Conservation (phyloP, 2,797 vertebrate genomes). For the Leucoraja ocellata region DNA sequence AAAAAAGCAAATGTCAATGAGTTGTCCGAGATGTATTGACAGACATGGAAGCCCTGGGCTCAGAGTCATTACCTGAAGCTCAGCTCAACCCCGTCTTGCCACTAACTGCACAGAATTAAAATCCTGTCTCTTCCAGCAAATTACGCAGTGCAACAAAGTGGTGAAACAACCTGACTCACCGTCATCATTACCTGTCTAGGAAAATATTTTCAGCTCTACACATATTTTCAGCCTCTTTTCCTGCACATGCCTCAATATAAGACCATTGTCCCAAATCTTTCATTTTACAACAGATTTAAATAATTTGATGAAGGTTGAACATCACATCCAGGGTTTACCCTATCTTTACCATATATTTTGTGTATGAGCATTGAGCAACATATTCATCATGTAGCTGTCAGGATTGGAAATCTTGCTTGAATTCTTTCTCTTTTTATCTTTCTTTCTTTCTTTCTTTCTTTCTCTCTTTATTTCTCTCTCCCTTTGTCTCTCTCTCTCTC, state of each 20-base stretch:
- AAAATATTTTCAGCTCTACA: too few relatives aligned
- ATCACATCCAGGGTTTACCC: not conserved
- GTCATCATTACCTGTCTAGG: not conserved
- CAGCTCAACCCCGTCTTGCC: not conserved
- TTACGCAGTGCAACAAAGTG: not conserved
- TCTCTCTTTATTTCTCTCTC: too few relatives aligned
- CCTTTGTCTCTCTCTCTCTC: too few relatives aligned
- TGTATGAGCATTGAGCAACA: not conserved
- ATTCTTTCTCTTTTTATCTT: not conserved
- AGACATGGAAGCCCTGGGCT: not conserved
- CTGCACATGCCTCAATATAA: not conserved
- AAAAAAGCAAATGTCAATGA: not conserved
- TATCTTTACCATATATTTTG: not conserved
- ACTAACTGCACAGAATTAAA: not conserved
- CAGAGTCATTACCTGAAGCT: not conserved
- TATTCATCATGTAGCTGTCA: not conserved
- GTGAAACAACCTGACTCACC: not conserved
- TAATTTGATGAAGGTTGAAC: not conserved
- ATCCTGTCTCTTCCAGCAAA: not conserved
- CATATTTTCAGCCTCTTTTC: too few relatives aligned
- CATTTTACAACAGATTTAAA: not conserved
- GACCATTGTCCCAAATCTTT: not conserved
- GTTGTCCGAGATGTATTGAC: not conserved
- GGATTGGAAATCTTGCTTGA: not conserved
- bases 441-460: too few relatives aligned